Evolutionary conservation across 2,797 vertebrate genomes (phyloP), one percentile per base, ranked within the genome.

Genomic region (Danio tinwini): DNA sequence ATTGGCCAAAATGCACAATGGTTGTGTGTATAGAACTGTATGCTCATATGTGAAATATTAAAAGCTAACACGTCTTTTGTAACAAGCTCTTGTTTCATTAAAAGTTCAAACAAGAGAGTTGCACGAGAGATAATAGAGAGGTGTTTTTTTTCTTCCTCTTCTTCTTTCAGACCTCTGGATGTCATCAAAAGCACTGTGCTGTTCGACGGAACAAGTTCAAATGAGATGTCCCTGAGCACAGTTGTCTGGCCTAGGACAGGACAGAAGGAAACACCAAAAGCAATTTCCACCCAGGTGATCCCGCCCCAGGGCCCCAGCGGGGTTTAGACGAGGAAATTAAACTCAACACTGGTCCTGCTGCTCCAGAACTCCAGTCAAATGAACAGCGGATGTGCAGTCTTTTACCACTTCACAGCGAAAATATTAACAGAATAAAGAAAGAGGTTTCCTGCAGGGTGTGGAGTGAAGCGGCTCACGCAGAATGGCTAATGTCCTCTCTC

Each of bases 311-410:
- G 87, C 90, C 63, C 85, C 88, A 89, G 87, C 85, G 29, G 83
- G 89, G 89, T 90, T 91, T 89, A 89, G 90, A 80, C 86, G 85
- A 88, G 88, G 87, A 93, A 93, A 90, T 91, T 87, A 89, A 92
- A 90, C 89, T 91, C 85, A 85, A 84, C 74, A 86, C 81, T 72
- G 8, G 77, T 81, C 73, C 76, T 70, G 55, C 83, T 65, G 88
- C 59, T 81, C 81, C 82, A 88, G 84, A 85, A 85, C 89, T 86
- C 74, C 75, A 78, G 84, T 76, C 69, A 85, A 73, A 81, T 81
- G 72, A 81, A 83, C 37, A 76, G 67, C 58, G 74, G 39, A 64
- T 71, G 72, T 58, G 71, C 67, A 73, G 80, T 70, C 69, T 71
- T 84, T 84, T 84, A 83, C 70, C 14, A 78, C 84, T 82, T 85